phyloP scores from a whole-genome alignment of 2,797 vertebrate genomes.

The Sebastes jordani region DNA sequence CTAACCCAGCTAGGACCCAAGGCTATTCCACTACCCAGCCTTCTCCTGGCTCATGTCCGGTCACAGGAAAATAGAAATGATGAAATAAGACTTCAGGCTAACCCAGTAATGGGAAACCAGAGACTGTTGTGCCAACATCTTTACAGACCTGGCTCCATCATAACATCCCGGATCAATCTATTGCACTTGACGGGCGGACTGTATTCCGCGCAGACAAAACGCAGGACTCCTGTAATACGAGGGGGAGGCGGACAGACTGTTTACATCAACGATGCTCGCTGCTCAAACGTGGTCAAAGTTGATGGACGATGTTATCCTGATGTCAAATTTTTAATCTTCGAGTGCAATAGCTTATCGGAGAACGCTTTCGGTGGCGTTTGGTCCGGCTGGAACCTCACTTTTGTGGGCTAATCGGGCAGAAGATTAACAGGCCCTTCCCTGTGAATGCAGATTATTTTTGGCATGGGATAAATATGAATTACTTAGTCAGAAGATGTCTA shows the following conservation, averaged over 20 bases:
- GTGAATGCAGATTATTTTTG: slow-evolving; percentile 33
- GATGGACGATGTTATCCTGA: too few species aligned
- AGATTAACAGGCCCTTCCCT: not conserved
- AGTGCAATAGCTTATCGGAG: too few species aligned
- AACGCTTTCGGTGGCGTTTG: not conserved
- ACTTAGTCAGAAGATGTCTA: not conserved
- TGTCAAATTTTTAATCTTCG: too few species aligned
- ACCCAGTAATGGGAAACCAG: too few species aligned
- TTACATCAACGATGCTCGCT: not conserved
- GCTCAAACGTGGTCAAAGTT: not conserved
- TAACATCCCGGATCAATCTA: not conserved
- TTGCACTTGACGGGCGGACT: not conserved
- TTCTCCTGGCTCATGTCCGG: too few species aligned
- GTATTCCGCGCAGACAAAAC: not conserved
- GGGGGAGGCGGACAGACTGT: not conserved
- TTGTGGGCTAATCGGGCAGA: not conserved
- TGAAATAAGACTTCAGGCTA: too few species aligned
- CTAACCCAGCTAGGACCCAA: too few species aligned
- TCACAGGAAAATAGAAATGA: too few species aligned
- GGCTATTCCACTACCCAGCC: too few species aligned
- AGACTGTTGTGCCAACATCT: too few species aligned
- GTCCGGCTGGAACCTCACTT: not conserved
- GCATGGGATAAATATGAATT: too few species aligned
- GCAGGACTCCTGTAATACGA: not conserved
- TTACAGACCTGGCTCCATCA: too few species aligned